Evolutionary conservation across 2,113 vertebrate genomes (phyloP).

Genomic region (Opisthocomus hoazin): DNA sequence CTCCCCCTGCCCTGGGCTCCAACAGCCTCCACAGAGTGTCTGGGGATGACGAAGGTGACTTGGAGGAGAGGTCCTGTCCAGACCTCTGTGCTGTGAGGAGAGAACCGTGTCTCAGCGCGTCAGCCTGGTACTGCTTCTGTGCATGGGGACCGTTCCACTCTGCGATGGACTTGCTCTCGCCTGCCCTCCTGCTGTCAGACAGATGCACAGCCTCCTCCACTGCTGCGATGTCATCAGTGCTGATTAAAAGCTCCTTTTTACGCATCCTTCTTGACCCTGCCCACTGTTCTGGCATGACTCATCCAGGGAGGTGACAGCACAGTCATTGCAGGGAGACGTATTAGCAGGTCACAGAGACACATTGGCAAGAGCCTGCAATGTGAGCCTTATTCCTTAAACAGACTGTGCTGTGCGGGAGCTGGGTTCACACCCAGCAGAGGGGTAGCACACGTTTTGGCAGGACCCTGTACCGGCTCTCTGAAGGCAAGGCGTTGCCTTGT

Average conservation of each 20-base stretch:
- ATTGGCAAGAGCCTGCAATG: neutral
- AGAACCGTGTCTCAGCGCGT: accelerated
- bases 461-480: neutral
- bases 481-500: neutral
- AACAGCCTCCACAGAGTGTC: neutral
- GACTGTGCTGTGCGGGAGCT: neutral
- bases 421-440: neutral
- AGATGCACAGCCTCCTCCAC: neutral
- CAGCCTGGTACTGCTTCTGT: neutral
- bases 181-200: neutral
- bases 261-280: neutral
- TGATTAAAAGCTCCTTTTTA: neutral
- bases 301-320: neutral
- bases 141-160: neutral
- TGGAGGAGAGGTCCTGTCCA: neutral
- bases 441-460: neutral
- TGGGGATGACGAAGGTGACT: neutral
- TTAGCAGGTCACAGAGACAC: neutral
- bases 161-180: neutral
- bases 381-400: neutral
- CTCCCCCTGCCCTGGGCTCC: neutral
- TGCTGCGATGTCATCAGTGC: neutral
- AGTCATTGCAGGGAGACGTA: neutral
- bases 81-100: neutral
- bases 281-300: conserved; percentile 10